Evolutionary conservation across 2,888 invertebrate genomes (phyloP).

Genomic region (Dicycla oo): DNA sequence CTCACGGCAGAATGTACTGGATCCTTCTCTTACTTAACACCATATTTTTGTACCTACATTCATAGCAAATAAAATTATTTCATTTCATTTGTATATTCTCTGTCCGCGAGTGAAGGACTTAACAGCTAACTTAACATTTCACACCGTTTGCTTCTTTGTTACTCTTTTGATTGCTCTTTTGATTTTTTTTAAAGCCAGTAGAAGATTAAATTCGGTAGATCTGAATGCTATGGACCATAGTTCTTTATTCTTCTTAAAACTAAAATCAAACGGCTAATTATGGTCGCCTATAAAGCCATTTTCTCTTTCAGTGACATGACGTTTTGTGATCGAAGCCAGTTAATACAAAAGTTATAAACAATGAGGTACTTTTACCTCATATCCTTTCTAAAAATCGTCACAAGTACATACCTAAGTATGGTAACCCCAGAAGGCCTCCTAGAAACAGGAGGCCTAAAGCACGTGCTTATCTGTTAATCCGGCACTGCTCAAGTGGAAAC

Average conservation of each 20-base stretch:
- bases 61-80: no score
- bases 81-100: no score
- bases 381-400: slow-evolving; percentile 1
- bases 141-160: not conserved
- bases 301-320: not conserved
- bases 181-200: not conserved
- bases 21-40: no score
- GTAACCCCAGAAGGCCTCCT: slow-evolving; percentile 12
- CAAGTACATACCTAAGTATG: not conserved
- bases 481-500: slow-evolving; percentile 40
- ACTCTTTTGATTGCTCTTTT: not conserved
- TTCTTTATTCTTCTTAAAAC: not conserved
- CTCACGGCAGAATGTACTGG: no score
- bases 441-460: slow-evolving; percentile 14
- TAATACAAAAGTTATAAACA: not conserved
- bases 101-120: no score
- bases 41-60: no score
- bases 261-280: not conserved
- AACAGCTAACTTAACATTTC: not conserved
- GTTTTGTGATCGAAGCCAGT: not conserved
- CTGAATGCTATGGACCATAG: not conserved
- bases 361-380: not conserved
- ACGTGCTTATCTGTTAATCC: slow-evolving; percentile 50
- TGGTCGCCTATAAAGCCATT: not conserved
- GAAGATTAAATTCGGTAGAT: not conserved